Percentiles rank a stretch among this genome's conserved stretches.
These are phyloP conservation scores for Etia nguti DNA, from an alignment of 2,113 vertebrate genomes.

Conservation along the genomic window DNA sequence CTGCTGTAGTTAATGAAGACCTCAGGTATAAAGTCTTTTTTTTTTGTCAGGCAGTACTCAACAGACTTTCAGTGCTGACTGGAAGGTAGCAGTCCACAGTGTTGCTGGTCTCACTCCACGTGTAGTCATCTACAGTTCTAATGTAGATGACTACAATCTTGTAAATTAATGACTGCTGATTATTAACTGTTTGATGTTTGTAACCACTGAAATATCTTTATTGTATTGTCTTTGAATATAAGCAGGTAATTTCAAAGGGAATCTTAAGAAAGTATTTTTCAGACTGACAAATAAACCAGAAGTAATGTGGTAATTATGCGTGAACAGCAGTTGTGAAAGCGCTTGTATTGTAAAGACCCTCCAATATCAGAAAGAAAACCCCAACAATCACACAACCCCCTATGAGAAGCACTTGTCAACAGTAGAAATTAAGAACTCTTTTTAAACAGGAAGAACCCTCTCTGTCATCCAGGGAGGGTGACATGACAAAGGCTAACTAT, in stretches of 20 bases:
- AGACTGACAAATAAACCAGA: not conserved
- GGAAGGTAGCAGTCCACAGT: not conserved
- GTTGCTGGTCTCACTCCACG: not conserved
- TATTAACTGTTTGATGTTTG: not conserved
- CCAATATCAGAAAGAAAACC: not conserved
- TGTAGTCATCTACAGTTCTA: not conserved
- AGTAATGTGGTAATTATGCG: not conserved
- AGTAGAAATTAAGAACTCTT: not conserved
- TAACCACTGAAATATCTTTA: not conserved
- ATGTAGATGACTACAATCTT: not conserved
- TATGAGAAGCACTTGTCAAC: not conserved
- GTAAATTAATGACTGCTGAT: not conserved
- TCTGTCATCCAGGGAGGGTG: not conserved
- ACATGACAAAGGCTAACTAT: not conserved
- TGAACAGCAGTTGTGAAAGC: not conserved
- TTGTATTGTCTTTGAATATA: not conserved
- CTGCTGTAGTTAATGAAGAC: not conserved
- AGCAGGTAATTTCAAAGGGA: not conserved
- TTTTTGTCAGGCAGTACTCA: not conserved
- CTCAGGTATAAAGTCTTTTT: not conserved
- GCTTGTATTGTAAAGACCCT: not conserved
- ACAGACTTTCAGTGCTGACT: not conserved
- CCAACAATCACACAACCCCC: not conserved
- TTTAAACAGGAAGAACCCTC: not conserved
- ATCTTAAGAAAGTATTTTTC: not conserved